phyloP scores from a whole-genome alignment of 2,113 vertebrate genomes.

The Arizona elegans region DNA sequence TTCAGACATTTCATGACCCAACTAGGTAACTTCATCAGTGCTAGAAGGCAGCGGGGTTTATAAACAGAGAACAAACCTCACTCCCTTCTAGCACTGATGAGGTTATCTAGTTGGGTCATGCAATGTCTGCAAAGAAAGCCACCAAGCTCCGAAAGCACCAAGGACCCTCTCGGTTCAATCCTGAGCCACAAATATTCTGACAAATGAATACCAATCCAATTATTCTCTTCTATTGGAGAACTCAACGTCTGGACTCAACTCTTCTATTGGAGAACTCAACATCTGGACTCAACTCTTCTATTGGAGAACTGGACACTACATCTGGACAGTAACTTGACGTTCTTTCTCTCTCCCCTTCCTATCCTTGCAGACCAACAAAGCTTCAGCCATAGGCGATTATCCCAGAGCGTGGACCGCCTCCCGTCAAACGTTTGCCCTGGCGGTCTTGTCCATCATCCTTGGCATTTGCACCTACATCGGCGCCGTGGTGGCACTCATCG shows the following conservation, averaged over 20 bases:
- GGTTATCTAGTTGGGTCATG: too few species aligned
- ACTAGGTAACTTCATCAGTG: too few species aligned
- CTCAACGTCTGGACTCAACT: too few species aligned
- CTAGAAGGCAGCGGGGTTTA: too few species aligned
- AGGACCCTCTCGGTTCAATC: too few species aligned
- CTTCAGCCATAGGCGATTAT: slow-evolving; percentile 82
- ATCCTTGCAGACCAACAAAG: slow-evolving; percentile 81
- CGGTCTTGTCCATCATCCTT: slow-evolving; percentile 82
- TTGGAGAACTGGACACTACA: too few species aligned
- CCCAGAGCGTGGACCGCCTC: slow-evolving; percentile 80
- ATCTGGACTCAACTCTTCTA: too few species aligned
- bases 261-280: not conserved
- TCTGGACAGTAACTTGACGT: not conserved
- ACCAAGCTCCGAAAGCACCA: too few species aligned
- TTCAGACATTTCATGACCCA: too few species aligned
- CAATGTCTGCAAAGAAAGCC: too few species aligned
- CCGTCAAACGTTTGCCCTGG: slow-evolving; percentile 82
- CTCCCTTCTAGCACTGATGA: too few species aligned
- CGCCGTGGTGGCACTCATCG: slow-evolving; percentile 79
- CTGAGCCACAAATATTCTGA: not conserved
- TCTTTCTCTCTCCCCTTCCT: slow-evolving; percentile 12
- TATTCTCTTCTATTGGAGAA: not conserved
- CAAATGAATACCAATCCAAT: not conserved
- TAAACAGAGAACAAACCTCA: too few species aligned
- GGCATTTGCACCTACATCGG: slow-evolving; percentile 83